Evolutionary conservation across 2,113 vertebrate species (phyloP).

Genomic region (Sceloporus tristichus): DNA sequence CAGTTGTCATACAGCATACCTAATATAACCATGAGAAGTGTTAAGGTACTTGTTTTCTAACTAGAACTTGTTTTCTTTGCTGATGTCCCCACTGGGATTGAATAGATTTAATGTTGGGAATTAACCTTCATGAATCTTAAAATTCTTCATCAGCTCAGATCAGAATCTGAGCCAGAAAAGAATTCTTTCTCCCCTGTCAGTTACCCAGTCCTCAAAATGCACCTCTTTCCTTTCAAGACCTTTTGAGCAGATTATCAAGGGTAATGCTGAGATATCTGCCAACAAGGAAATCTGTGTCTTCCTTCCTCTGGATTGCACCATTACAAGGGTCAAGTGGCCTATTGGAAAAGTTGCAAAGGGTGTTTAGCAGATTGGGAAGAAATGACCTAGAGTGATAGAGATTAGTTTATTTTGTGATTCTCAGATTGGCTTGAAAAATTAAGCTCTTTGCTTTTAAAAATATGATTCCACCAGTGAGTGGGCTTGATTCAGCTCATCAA

Average conservation of each 20-base stretch:
- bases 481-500: too few relatives aligned
- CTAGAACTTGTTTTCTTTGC: too few relatives aligned
- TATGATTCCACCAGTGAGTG: too few relatives aligned
- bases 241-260: background rate
- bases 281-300: background rate
- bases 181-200: background rate
- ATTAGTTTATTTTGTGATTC: background rate
- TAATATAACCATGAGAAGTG: too few relatives aligned
- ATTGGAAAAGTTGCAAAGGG: background rate
- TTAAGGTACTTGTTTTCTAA: too few relatives aligned
- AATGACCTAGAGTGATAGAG: background rate
- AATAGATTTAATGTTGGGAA: too few relatives aligned
- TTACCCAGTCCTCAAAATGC: background rate
- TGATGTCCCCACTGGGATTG: too few relatives aligned
- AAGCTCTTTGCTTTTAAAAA: too few relatives aligned
- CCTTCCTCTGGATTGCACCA: background rate
- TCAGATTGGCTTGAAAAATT: background rate
- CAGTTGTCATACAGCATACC: too few relatives aligned
- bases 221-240: background rate
- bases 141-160: background rate
- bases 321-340: background rate
- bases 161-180: background rate
- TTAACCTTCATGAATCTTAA: background rate
- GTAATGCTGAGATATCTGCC: background rate
- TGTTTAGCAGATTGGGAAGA: slow-evolving; percentile 3